phyloP scores from a whole-genome alignment of 2,797 vertebrate species.

The Ciconia nigra region DNA sequence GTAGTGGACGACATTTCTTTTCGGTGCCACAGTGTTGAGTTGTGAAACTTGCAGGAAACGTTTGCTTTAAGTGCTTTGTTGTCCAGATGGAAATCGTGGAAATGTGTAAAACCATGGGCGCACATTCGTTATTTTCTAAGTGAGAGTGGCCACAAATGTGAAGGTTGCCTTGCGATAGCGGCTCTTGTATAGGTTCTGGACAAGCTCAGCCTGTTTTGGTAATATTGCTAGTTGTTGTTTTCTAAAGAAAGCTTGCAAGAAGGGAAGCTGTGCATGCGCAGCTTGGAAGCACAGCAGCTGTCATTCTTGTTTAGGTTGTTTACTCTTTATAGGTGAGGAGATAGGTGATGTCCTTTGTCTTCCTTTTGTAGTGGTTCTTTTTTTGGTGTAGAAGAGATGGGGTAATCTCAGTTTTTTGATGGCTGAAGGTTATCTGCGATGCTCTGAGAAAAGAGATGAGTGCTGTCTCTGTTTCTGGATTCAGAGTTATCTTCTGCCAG shows the following conservation, averaged over 20 bases:
- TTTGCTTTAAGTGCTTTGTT: background rate
- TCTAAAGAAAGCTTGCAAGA: background rate
- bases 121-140: accelerated
- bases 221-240: background rate
- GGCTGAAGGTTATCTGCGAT: background rate
- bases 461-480: background rate
- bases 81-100: background rate
- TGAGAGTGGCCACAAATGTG: background rate
- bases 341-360: background rate
- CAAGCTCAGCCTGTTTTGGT: background rate
- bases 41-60: background rate
- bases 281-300: background rate
- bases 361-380: background rate
- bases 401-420: background rate
- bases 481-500: background rate
- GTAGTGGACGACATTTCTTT: accelerated
- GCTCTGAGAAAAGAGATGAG: background rate
- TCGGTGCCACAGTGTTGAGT: accelerated
- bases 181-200: background rate
- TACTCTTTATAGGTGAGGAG: background rate
- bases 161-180: background rate
- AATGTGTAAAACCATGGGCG: background rate
- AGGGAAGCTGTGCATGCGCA: background rate
- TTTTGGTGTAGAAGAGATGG: background rate
- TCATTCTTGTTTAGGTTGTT: background rate